Evolutionary conservation across 1,140 invertebrate species (phyloP).

Genomic region (Orchesella cincta): DNA sequence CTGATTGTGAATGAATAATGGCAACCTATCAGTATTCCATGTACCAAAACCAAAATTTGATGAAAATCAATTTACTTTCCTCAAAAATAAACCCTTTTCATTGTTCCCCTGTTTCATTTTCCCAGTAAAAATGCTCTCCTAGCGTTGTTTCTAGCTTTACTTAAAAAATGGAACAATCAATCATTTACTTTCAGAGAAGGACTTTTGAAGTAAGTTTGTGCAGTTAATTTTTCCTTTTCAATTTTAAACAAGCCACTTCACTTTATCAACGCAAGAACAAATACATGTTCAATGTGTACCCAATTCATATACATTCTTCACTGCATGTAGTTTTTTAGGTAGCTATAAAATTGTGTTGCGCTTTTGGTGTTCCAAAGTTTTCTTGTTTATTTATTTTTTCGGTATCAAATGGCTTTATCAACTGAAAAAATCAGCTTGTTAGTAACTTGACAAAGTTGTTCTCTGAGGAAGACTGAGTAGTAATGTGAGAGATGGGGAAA

Average conservation of each 20-base stretch:
- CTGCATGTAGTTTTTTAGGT: not conserved
- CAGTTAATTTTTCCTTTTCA: not conserved
- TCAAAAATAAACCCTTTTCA: not conserved
- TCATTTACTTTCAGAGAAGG: not conserved
- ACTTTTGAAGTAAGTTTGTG: not conserved
- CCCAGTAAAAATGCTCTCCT: too few species aligned
- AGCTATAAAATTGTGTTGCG: not conserved
- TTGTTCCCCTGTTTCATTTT: not conserved
- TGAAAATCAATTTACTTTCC: not conserved
- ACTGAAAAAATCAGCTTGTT: conserved; percentile 38
- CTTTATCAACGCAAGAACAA: too few species aligned
- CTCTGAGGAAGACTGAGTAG: not conserved
- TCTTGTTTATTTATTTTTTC: not conserved
- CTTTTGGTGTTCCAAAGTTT: too few species aligned
- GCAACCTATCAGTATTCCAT: not conserved
- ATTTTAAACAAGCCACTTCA: too few species aligned
- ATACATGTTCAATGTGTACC: too few species aligned
- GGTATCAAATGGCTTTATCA: not conserved
- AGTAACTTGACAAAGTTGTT: conserved; percentile 23
- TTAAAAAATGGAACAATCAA: not conserved
- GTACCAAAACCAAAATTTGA: conserved; percentile 2
- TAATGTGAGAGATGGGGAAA: conserved; percentile 22
- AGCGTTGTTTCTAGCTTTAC: not conserved
- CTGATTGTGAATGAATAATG: not conserved
- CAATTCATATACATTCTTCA: too few species aligned